These are phyloP conservation scores for Gouania willdenowi DNA, from an alignment of 2,797 vertebrate species.

Conservation along the genomic window DNA sequence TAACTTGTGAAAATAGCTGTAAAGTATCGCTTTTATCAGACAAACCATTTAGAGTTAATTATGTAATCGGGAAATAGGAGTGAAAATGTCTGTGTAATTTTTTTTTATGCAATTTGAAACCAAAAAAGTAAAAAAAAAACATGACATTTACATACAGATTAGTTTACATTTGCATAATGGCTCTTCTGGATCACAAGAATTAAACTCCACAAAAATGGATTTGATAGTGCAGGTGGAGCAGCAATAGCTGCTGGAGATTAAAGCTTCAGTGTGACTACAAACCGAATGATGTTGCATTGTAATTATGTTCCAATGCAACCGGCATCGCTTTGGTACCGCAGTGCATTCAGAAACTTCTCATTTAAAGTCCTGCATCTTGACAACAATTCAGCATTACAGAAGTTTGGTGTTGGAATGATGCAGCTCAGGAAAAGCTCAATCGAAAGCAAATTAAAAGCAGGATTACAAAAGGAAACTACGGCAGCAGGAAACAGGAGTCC, in stretches of 20 bases:
- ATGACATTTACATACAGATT: slow-evolving; percentile 55
- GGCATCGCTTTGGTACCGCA: slow-evolving; percentile 11
- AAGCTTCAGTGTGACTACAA: slow-evolving; percentile 38
- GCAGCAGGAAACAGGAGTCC: slow-evolving; percentile 44
- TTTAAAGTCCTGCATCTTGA: slow-evolving; percentile 14
- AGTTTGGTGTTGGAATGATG: slow-evolving; percentile 2
- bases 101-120: slow-evolving; percentile 15
- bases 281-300: slow-evolving; percentile 19
- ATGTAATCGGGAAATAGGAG: slow-evolving; percentile 15
- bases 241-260: slow-evolving; percentile 24
- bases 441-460: slow-evolving; percentile 44
- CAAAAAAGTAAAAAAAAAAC: slow-evolving; percentile 22
- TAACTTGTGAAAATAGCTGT: too few relatives aligned
- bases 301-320: slow-evolving; percentile 25
- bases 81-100: slow-evolving; percentile 12
- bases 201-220: slow-evolving; percentile 33
- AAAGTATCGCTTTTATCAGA: too few relatives aligned
- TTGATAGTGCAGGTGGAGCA: slow-evolving; percentile 41
- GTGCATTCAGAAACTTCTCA: slow-evolving; percentile 12
- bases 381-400: slow-evolving; percentile 4
- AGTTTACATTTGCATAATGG: slow-evolving; percentile 53
- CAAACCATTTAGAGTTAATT: too few relatives aligned
- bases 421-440: slow-evolving; percentile 27
- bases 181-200: slow-evolving; percentile 36
- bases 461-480: slow-evolving; percentile 33